Percentiles rank a stretch among this genome's conserved stretches.
phyloP scores from a whole-genome alignment of 23 tunicate genomes.

The Phallusia fumigata region DNA sequence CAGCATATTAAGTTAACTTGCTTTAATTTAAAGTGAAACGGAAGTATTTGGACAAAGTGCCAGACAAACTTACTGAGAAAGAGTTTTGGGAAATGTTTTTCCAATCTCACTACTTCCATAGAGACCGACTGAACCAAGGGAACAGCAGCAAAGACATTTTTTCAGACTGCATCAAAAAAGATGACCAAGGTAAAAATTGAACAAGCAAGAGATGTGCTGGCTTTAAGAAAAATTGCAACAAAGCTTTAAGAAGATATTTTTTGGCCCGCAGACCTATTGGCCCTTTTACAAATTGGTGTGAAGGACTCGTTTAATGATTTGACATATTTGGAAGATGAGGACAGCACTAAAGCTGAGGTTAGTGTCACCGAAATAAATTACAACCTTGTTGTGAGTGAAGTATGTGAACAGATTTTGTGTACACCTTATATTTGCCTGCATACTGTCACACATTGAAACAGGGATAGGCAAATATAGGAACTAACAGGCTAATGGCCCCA shows the following conservation, averaged over 20 bases:
- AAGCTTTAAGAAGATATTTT: neutral
- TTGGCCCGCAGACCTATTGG: constrained; percentile 43
- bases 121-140: constrained; percentile 74
- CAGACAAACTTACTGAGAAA: constrained; percentile 89
- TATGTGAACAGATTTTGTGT: no score
- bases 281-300: constrained; percentile 63
- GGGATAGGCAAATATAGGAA: no score
- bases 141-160: constrained; percentile 73
- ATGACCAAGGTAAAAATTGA: constrained; percentile 65
- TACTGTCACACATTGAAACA: no score
- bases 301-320: constrained; percentile 73
- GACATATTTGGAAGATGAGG: constrained; percentile 59
- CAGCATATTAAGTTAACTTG: neutral
- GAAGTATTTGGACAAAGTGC: constrained; percentile 85
- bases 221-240: neutral
- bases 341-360: constrained; percentile 71
- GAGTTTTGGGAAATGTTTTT: constrained; percentile 98
- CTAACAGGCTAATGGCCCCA: no score
- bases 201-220: no score
- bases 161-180: constrained; percentile 85
- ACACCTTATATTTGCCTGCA: no score
- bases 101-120: constrained; percentile 95
- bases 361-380: neutral
- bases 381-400: no score
- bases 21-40: constrained; percentile 48